Percentiles rank a stretch among this genome's conserved stretches.
These are phyloP conservation scores for Hemibagrus guttatus DNA, from an alignment of 2,797 vertebrate species.

Conservation along the genomic window DNA sequence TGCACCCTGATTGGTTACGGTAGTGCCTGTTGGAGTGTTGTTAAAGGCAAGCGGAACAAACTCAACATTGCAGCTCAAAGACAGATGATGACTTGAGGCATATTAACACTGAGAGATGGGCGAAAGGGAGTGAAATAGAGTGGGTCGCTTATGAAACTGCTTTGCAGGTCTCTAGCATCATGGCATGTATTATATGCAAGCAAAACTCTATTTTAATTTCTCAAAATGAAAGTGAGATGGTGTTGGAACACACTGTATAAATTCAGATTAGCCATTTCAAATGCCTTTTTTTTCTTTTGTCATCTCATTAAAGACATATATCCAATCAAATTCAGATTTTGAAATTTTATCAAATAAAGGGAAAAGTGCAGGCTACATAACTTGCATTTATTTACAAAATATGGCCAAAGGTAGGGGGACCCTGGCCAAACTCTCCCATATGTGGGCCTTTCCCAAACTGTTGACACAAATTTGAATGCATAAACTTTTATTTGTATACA, in stretches of 20 bases:
- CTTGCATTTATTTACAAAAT: too few relatives aligned
- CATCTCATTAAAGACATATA: background rate
- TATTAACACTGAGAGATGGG: constrained; percentile 28
- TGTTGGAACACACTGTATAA: background rate
- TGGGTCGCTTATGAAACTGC: background rate
- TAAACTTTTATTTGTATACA: background rate
- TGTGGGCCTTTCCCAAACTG: too few relatives aligned
- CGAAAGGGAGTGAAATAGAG: background rate
- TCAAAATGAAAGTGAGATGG: background rate
- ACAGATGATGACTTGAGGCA: constrained; percentile 19
- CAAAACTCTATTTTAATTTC: constrained; percentile 1
- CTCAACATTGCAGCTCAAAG: constrained; percentile 4
- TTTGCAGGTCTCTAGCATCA: background rate
- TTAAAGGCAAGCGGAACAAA: constrained; percentile 16
- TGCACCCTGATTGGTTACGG: constrained; percentile 15
- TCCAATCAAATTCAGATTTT: background rate
- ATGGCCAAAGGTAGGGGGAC: too few relatives aligned
- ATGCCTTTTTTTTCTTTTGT: background rate
- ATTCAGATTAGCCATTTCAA: background rate
- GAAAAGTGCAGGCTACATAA: background rate
- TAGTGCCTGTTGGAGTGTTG: constrained; percentile 14
- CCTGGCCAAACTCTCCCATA: too few relatives aligned
- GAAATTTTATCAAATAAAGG: background rate
- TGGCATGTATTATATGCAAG: background rate
- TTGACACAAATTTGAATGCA: too few relatives aligned